phyloP scores from a whole-genome alignment of 2,113 vertebrate species.

The Porphyrio hochstetteri region DNA sequence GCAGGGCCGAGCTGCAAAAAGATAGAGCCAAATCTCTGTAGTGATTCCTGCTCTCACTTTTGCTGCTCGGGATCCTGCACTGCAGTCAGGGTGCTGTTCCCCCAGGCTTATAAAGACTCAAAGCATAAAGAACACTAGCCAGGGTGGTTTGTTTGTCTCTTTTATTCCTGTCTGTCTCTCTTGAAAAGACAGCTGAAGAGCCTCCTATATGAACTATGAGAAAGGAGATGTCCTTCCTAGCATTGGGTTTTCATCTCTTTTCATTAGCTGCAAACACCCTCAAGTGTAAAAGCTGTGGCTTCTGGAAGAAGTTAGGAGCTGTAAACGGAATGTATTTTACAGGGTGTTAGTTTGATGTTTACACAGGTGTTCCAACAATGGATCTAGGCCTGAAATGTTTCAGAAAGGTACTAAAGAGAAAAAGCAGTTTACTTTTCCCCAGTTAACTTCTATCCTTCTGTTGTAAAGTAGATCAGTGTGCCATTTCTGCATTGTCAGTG shows the following conservation, averaged over 20 bases:
- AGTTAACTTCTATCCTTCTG: not conserved
- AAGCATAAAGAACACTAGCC: not conserved
- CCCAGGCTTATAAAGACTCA: fast-evolving
- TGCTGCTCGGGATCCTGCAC: not conserved
- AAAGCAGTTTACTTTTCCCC: not conserved
- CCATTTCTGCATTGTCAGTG: not conserved
- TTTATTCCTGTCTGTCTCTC: fast-evolving
- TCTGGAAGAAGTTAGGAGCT: not conserved
- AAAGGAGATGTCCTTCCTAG: not conserved
- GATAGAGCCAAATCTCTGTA: not conserved
- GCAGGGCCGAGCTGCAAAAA: not conserved
- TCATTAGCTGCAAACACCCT: not conserved
- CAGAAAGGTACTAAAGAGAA: not conserved
- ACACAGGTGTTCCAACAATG: not conserved
- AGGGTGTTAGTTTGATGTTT: not conserved
- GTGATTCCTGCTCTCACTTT: not conserved
- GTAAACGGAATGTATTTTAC: not conserved
- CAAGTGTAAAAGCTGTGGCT: not conserved
- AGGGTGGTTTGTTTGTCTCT: not conserved
- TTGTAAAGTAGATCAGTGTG: not conserved
- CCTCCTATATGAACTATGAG: not conserved
- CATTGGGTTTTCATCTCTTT: not conserved
- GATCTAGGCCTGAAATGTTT: not conserved
- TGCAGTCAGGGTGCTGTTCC: not conserved
- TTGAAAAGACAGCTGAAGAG: not conserved